Evolutionary conservation across 37 sponge, comb jelly and placozoan species (phyloP).

Genomic region (Cladorhizidae sp.): DNA sequence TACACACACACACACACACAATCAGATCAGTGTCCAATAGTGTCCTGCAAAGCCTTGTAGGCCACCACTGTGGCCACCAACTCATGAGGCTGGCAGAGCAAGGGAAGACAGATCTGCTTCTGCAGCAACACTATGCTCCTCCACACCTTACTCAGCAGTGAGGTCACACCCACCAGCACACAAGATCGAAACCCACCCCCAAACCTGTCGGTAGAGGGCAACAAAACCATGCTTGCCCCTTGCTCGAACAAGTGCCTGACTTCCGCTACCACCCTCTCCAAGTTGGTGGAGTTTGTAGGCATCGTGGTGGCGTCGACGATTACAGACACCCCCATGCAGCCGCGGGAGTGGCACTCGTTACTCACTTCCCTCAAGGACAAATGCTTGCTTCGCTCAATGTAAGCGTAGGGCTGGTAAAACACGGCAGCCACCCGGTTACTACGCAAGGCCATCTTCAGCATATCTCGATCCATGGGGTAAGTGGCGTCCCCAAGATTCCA

Average conservation of each 20-base stretch:
- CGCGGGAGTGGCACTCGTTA: background rate
- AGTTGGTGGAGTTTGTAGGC: background rate
- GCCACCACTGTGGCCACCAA: constrained; percentile 32
- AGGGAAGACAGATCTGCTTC: constrained; percentile 17
- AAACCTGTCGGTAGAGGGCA: constrained; percentile 15
- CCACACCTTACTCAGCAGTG: constrained; percentile 7
- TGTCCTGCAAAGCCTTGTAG: constrained; percentile 27
- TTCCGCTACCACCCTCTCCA: background rate
- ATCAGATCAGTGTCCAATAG: background rate
- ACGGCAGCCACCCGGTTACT: constrained; percentile 43
- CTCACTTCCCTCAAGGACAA: constrained; percentile 7
- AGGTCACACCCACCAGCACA: constrained; percentile 17
- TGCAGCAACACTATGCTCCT: constrained; percentile 19
- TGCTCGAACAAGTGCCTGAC: constrained; percentile 10
- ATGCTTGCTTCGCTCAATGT: background rate
- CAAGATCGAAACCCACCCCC: constrained; percentile 19
- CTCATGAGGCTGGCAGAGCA: constrained; percentile 28
- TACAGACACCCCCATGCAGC: background rate
- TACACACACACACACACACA: too few relatives aligned
- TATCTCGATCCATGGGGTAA: constrained; percentile 33
- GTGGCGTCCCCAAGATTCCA: constrained; percentile 36
- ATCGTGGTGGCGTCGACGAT: constrained; percentile 18
- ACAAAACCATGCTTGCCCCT: constrained; percentile 19
- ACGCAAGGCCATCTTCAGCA: constrained; percentile 8
- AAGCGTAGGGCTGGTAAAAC: constrained; percentile 18